Evolutionary conservation across 2,113 vertebrate species (phyloP).

Genomic region (Ophthalmotilapia sp.): DNA sequence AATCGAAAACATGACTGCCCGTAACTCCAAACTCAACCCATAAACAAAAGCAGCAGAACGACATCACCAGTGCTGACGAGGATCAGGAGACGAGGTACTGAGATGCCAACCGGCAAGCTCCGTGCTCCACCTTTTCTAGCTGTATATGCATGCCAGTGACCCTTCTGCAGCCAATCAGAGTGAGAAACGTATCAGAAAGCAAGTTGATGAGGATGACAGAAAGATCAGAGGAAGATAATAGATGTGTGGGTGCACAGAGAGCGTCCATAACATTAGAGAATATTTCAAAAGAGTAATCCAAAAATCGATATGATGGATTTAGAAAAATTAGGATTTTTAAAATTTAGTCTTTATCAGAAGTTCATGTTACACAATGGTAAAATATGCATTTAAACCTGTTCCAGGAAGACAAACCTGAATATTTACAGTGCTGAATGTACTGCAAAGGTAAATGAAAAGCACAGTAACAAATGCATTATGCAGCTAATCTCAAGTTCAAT

Average conservation of each 20-base stretch:
- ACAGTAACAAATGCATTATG: neutral
- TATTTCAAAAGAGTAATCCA: neutral
- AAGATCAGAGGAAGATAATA: neutral
- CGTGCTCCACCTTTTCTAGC: neutral
- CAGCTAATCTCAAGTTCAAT: neutral
- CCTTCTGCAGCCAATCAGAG: neutral
- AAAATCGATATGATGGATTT: neutral
- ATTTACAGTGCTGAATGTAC: neutral
- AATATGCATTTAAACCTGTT: neutral
- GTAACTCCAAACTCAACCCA: neutral
- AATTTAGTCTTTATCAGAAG: neutral
- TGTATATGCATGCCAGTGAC: neutral
- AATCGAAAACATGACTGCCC: neutral
- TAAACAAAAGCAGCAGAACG: neutral
- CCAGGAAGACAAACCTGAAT: neutral
- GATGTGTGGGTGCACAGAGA: neutral
- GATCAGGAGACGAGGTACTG: neutral
- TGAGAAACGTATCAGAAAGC: neutral
- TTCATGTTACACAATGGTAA: neutral
- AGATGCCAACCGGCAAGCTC: neutral
- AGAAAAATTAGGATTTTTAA: neutral
- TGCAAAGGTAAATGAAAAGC: neutral
- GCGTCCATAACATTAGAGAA: fast-evolving
- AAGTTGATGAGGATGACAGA: neutral
- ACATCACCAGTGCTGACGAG: neutral